phyloP scores from a whole-genome alignment of 2,113 vertebrate genomes.

The Sisor rabdophorus region DNA sequence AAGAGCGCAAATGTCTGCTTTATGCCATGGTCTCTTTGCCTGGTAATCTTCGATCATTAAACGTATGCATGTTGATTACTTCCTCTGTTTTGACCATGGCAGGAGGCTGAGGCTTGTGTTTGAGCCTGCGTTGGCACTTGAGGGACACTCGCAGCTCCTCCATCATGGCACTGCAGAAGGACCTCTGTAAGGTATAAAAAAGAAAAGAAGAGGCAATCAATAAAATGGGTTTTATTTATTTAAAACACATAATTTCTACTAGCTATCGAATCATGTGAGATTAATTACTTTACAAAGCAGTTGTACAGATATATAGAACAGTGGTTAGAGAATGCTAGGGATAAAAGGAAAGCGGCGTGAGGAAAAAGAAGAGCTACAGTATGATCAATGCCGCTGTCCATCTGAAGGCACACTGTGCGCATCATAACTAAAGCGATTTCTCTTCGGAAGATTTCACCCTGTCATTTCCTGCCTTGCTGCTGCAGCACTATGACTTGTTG shows the following conservation, averaged over 20 bases:
- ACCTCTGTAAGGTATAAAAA: slow-evolving; percentile 74
- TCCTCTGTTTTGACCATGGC: slow-evolving; percentile 98
- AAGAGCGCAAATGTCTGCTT: slow-evolving; percentile 59
- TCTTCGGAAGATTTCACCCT: slow-evolving; percentile 59
- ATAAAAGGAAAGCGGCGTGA: slow-evolving; percentile 5
- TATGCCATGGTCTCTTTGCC: slow-evolving; percentile 99
- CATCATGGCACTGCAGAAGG: slow-evolving; percentile 98
- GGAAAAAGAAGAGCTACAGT: slow-evolving; percentile 22
- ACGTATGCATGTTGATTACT: slow-evolving; percentile 99
- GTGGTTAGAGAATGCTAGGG: background rate
- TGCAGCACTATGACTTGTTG: slow-evolving; percentile 55
- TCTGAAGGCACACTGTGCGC: slow-evolving; percentile 51
- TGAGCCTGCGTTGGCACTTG: slow-evolving; percentile 94
- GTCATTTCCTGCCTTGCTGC: slow-evolving; percentile 48
- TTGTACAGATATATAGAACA: background rate
- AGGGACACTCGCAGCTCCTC: slow-evolving; percentile 95
- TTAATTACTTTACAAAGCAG: background rate
- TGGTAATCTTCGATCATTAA: slow-evolving; percentile 98
- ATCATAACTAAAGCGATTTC: slow-evolving; percentile 58
- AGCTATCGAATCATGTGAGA: background rate
- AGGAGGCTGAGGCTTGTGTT: slow-evolving; percentile 93
- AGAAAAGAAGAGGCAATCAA: slow-evolving; percentile 39
- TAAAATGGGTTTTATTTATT: background rate
- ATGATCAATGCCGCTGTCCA: slow-evolving; percentile 51
- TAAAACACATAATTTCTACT: background rate